Percentiles rank a stretch among this genome's conserved stretches.
phyloP scores from a whole-genome alignment of 64 coral and sea anemone genomes.

The Trachythela sp. region DNA sequence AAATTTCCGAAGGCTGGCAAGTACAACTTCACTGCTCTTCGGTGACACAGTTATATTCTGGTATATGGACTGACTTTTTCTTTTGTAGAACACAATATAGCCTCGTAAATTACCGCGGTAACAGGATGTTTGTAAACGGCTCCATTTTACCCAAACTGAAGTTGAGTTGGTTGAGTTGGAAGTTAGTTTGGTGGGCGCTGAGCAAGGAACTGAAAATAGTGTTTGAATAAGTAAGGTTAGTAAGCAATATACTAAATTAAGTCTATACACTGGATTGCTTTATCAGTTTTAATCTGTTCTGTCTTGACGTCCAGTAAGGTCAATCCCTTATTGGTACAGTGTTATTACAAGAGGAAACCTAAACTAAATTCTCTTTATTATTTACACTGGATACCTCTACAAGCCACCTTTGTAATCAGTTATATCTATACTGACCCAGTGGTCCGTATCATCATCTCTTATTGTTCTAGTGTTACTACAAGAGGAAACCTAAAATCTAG shows the following conservation, averaged over 20 bases:
- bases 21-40: background rate
- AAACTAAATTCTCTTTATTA: too few species aligned
- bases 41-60: background rate
- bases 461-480: too few species aligned
- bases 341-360: too few species aligned
- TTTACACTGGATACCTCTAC: too few species aligned
- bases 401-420: too few species aligned
- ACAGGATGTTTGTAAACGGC: background rate
- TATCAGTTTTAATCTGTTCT: too few species aligned
- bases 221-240: background rate
- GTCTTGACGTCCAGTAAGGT: too few species aligned
- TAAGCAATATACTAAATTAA: background rate
- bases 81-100: background rate
- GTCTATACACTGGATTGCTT: too few species aligned
- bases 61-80: background rate
- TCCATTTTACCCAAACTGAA: background rate
- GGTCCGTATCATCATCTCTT: too few species aligned
- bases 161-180: background rate
- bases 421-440: too few species aligned
- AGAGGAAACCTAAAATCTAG: too few species aligned
- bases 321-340: too few species aligned
- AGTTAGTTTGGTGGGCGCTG: background rate
- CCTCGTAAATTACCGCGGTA: background rate
- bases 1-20: background rate
- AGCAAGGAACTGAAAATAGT: constrained; percentile 62